Base-by-base conservation (phyloP, 2,113 vertebrate genomes). In the Rhabdomys dilectus region DNA sequence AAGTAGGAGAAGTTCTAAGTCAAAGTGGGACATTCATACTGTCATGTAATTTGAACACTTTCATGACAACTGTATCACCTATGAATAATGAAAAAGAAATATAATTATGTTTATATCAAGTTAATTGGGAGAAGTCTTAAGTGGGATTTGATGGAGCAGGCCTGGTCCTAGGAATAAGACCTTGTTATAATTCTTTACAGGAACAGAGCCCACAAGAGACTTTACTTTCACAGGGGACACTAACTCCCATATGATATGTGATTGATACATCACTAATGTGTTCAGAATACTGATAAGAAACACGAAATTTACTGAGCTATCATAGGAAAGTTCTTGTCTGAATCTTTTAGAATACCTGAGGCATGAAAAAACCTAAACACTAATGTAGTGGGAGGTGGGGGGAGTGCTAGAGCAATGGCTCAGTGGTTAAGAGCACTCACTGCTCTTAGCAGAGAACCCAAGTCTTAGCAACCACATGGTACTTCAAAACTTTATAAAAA, bases 261-360 rank as follows among this genome's bases (percentile, higher is more conserved):
- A 36, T 0, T 64, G 62, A n/a, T 29, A 92, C 9, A 29, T 15
- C 13, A 15, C 0, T 36, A 36, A 36, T 84, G 6, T 12, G 45
- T 91, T 77, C 80, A 91, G 81, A 87, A 89, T 29, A 70, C 75
- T 85, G 34, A 2, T 31, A 34, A 48, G 58, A 48, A 89, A 31
- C 24, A 34, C n/a, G 51, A 16, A 42, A 77, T 53, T 87, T 82
- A 89, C 12, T 70, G 53, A 80, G 24, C 58, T 58, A 58, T 24
- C 45, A 72, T 0, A 9, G 76, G 51, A 56, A 48, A 81, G 29
- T 66, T 36, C 66, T 45, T 86, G 82, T 81, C 73, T 73, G 29
- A n/a, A n/a, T 82, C 39, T 45, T 96, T 77, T 26, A 29, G 31
- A 94, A 90, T 56, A 88, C 92, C 6, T 31, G n/a, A 94, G 29